Evolutionary conservation across 1,140 invertebrate species (phyloP), one percentile per base, ranked within the genome.

Genomic region (Trigoniulus corallinus): DNA sequence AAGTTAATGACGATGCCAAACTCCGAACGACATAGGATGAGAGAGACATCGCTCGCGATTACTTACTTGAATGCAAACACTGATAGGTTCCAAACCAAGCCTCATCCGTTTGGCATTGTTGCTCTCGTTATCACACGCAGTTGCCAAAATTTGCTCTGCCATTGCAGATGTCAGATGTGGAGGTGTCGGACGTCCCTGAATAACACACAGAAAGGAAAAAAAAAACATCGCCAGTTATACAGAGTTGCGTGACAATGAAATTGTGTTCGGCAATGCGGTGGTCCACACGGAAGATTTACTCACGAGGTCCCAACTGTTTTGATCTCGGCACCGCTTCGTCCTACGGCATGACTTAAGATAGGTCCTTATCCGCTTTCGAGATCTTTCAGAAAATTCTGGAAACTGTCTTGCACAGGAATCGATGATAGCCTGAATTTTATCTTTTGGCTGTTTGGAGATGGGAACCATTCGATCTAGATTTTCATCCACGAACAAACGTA

Each of bases 351-450:
- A 93, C 69, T 95, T 96, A 55, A 95, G 73, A 68, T 96, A 96
- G 44, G 92, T 95, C 59, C 91, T 74, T 62, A 96, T 93, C 47
- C 92, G 73, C 72, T 96, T 95, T 54, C 91, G 74, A 42, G 91
- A 88, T 50, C 92, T 74, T 64, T 93, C 88, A 37, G 88, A 85
- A 64, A 93, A 95, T 72, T 95, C 91, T 40, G 92, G 92, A 66
- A 96, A 96, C 69, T 96, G 92, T 58, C 91, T 74, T 51, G 88
- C 86, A 69, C 92, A 96, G 3, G 89, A 93, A 63, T 96, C 91
- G 58, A 96, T 89, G 62, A 96, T 96, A 10, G 91, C 91, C 64
- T 95, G 89, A 55, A 96, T 91, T 73, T 95, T 96, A 64, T 95
- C 91, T 66, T 95, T 95, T 2, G 92, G 91, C 68, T 96, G 92